Evolutionary conservation across 2,888 invertebrate genomes (phyloP), one percentile per base, ranked within the genome.

Genomic region (Tetragonula carbonaria): DNA sequence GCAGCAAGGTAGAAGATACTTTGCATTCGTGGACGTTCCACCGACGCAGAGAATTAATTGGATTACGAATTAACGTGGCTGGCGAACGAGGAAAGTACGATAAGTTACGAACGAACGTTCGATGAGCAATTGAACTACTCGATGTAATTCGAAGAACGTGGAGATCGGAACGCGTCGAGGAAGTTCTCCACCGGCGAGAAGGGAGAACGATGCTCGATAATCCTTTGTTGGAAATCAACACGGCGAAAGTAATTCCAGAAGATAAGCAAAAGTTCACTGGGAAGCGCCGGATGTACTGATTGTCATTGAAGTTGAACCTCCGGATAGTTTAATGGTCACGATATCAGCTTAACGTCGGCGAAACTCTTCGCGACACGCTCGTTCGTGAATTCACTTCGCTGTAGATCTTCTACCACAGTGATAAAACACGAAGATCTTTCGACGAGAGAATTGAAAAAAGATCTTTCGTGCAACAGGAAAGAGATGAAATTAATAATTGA

Each of bases 191-290:
- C 23, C 51, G 23, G 6, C 4, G 13, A 45, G 21, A 16, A 45
- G 45, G 45, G 28, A n/a, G 38, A 55, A 45, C 51, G 55, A 78
- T 74, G 68, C 28, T 16, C 28, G 57, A 2, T 68, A 73, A 74
- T 79, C 28, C 55, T 57, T 68, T 51, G n/a, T 28, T 76, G 45
- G 68, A 70, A 77, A 73, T 70, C 79, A 71, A 50, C 75, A 23
- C 45, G 45, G 50, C 11, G 76, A 73, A 75, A 76, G 78, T 68
- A 74, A 85, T 82, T 78, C 23, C 53, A 18, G 65, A 76, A 76
- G 65, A 82, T 50, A 76, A 76, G 71, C 82, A 76, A 28, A 28
- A 82, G 82, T 70, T 73, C 62, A 16, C 57, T 13, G 50, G 13
- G 57, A 67, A 68, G 23, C 59, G 28, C 18, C 38, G 67, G 72